phyloP scores from a whole-genome alignment of 2,888 invertebrate species.

The Tipula vernalis region DNA sequence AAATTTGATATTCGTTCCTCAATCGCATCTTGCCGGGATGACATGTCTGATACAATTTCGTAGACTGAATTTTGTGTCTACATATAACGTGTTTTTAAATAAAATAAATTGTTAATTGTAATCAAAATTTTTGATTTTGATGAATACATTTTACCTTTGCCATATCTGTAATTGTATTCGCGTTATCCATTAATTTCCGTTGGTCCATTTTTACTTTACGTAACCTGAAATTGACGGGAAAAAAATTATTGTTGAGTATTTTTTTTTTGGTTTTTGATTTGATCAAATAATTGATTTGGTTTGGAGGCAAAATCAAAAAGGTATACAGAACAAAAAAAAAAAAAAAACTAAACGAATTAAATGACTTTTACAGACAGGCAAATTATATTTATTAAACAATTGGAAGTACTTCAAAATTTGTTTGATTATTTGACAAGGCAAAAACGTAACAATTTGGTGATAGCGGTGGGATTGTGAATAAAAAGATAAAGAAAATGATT shows the following conservation, averaged over 20 bases:
- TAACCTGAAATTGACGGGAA: constrained; percentile 50
- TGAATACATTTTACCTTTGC: constrained; percentile 67
- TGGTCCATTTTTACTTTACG: constrained; percentile 99
- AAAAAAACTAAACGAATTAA: too few relatives aligned
- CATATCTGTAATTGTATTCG: constrained; percentile 98
- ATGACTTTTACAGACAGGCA: too few relatives aligned
- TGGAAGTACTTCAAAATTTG: too few relatives aligned
- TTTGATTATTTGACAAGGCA: too few relatives aligned
- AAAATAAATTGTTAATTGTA: background rate
- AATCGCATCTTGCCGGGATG: constrained; percentile 81
- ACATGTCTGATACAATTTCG: constrained; percentile 96
- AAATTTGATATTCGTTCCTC: constrained; percentile 87
- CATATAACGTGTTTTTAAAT: constrained; percentile 8
- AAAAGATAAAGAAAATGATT: too few relatives aligned
- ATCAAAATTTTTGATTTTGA: constrained; percentile 8
- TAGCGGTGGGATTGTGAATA: too few relatives aligned
- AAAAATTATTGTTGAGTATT: background rate
- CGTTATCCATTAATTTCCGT: constrained; percentile 97
- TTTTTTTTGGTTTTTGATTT: background rate
- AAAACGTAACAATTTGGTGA: too few relatives aligned
- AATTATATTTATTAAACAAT: too few relatives aligned
- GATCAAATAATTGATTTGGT: background rate
- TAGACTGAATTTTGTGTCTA: constrained; percentile 98
- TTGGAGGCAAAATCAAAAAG: background rate
- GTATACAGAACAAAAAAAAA: too few relatives aligned